Evolutionary conservation across 1,140 invertebrate genomes (phyloP), one percentile per base, ranked within the genome.

Genomic region (Copidosoma floridanum): DNA sequence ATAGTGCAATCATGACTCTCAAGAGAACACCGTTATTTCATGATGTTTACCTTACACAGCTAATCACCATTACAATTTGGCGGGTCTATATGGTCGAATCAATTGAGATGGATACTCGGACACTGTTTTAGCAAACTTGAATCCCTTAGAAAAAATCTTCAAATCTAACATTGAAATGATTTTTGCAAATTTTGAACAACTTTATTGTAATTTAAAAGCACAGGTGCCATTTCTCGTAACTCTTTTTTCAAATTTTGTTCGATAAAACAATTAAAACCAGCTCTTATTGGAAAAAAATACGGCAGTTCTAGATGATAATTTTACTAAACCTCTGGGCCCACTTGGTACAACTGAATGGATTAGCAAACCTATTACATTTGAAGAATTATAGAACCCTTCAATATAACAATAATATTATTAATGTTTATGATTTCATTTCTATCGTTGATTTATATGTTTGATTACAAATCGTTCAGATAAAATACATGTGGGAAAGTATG

Each of bases 41-140:
- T 95, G 93, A 93, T 94, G 92, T 74, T 80, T 95, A 56, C 92
- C 92, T 23, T 92, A 95, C 74, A 95, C 93, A 1, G 90, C 85
- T 24, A 92, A 94, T 76, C 76, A 92, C 23, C 90, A 95, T 75
- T 92, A 93, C 77, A 81, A 95, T 78, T 95, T 92, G 93, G 85
- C 90, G 0, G 85, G 85, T 1, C 78, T 86, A 29, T 87, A 86
- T 61, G 85, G 92, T 1, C 82, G 93, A 53, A 71, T 95, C 2
- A 86, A 89, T 56, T 94, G 91, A 91, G 85, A 92, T 70, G 92
- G 91, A 11, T 93, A 89, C 81, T 95, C 94, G 73, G 85, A 84
- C 55, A 95, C 92, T 2, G 94, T 91, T 7, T 83, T 89, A 48
- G 94, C 92, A n/a, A 93, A 94, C 81, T 92, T 92, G 37, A 92